Base-by-base conservation (phyloP, 2,113 vertebrate genomes). In the Pavo muticus region DNA sequence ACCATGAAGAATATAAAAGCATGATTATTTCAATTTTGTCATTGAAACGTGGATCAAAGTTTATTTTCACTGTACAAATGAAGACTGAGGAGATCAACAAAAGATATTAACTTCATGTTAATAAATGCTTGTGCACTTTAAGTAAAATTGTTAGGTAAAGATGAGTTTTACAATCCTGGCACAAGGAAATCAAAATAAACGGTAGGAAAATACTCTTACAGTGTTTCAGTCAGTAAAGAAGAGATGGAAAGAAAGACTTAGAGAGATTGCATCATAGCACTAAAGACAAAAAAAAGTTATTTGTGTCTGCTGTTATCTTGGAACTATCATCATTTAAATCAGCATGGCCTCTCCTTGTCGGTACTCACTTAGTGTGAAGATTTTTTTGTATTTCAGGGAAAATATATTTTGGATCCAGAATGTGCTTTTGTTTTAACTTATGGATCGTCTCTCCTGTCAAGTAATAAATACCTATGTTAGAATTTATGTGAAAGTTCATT, bases 11-110 rank as follows among this genome's bases (percentile, higher is more conserved):
- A 75, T 63, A 77, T 91, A 83, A 82, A 91, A 80, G 17, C 42
- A 25, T 85, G 39, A 56, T 73, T 91, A 76, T 95, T 95, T 95
- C 29, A 30, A 50, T 13, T 94, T 90, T 95, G 78, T 92, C 78
- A 82, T 94, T 96, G 91, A 95, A 91, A 90, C 54, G 32, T n/a
- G 64, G 50, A 79, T 92, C 42, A 86, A 47, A 92, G 78, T 87
- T 93, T 92, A 73, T 74, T 56, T 86, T 94, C 87, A 48, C 90
- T 63, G 39, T 83, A 61, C 39, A 83, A 85, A 85, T 85, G 63
- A 92, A 77, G 42, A 91, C 83, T 73, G 48, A 74, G 71, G 63
- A 73, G 37, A 89, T 48, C 67, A 68, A 52, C 65, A 87, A 91
- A 87, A 11, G n/a, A 3, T 63, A 29, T 85, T 70, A 71, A 10